Percentiles rank a stretch among this genome's conserved stretches.
These are phyloP conservation scores for Megamerina dolium DNA, from an alignment of 2,888 invertebrate genomes.

Conservation along the genomic window DNA sequence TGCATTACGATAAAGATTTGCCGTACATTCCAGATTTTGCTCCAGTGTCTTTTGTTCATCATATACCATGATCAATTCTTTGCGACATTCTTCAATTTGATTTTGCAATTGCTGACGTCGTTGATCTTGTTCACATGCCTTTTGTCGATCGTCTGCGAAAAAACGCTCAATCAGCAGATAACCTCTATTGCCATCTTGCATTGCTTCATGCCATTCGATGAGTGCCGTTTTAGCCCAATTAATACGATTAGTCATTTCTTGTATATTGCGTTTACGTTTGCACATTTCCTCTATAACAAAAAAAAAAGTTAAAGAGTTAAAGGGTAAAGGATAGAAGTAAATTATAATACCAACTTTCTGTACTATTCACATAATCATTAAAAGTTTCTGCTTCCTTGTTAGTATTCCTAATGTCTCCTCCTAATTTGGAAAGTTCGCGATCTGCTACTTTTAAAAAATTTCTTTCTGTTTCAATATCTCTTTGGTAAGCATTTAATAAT, in stretches of 20 bases:
- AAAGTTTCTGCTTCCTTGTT: constrained; percentile 33
- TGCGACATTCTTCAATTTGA: constrained; percentile 49
- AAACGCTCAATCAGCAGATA: constrained; percentile 67
- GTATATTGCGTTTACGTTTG: constrained; percentile 57
- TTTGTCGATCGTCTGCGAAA: constrained; percentile 63
- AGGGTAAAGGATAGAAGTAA: too few relatives aligned
- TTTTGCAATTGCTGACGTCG: constrained; percentile 53
- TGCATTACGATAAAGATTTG: constrained; percentile 53
- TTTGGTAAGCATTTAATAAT: constrained; percentile 61
- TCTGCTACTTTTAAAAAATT: constrained; percentile 48
- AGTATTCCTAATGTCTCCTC: constrained; percentile 34
- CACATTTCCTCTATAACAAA: constrained; percentile 50
- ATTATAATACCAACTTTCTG: constrained; percentile 41
- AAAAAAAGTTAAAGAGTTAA: not conserved
- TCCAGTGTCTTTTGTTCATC: constrained; percentile 55
- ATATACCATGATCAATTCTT: constrained; percentile 48
- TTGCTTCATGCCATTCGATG: constrained; percentile 65
- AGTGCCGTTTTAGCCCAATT: constrained; percentile 59
- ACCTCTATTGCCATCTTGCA: constrained; percentile 63
- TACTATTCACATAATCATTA: constrained; percentile 31
- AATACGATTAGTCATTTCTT: constrained; percentile 59
- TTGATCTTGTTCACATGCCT: constrained; percentile 58
- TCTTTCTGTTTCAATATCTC: constrained; percentile 64
- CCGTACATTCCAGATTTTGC: constrained; percentile 52
- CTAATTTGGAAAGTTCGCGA: constrained; percentile 46